These are phyloP conservation scores for Ypsolopha scabrella DNA, from an alignment of 2,888 invertebrate species.

Conservation along the genomic window DNA sequence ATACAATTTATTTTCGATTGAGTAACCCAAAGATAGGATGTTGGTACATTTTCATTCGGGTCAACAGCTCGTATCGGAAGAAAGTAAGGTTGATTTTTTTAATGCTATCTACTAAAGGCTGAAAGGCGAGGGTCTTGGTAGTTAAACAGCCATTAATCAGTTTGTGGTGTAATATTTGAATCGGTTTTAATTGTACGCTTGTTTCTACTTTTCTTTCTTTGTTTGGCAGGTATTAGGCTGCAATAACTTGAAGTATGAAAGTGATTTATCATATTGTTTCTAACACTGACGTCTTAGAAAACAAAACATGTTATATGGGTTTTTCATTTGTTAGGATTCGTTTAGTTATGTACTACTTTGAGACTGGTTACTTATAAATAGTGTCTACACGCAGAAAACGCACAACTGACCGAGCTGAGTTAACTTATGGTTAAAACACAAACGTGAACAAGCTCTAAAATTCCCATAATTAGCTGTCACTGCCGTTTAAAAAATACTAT, in stretches of 20 bases:
- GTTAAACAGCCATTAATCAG: conserved; percentile 19
- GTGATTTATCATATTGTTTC: background rate
- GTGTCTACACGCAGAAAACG: no score
- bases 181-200: conserved; percentile 16
- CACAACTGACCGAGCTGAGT: no score
- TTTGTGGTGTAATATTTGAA: conserved; percentile 8
- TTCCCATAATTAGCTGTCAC: no score
- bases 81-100: conserved; percentile 8
- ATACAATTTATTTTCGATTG: background rate
- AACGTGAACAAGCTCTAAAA: no score
- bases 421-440: no score
- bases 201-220: conserved; percentile 12
- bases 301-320: no score
- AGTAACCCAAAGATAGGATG: background rate
- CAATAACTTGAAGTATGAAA: conserved; percentile 8
- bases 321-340: no score
- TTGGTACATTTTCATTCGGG: conserved; percentile 6
- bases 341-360: no score
- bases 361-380: no score
- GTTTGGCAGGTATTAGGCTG: conserved; percentile 5
- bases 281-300: no score
- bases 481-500: no score
- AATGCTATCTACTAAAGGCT: conserved; percentile 8
- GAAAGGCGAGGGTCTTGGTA: conserved; percentile 15
- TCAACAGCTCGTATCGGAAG: conserved; percentile 10